Conservation (phyloP, 2,888 invertebrate species). For the Neocrepidodera transversa region DNA sequence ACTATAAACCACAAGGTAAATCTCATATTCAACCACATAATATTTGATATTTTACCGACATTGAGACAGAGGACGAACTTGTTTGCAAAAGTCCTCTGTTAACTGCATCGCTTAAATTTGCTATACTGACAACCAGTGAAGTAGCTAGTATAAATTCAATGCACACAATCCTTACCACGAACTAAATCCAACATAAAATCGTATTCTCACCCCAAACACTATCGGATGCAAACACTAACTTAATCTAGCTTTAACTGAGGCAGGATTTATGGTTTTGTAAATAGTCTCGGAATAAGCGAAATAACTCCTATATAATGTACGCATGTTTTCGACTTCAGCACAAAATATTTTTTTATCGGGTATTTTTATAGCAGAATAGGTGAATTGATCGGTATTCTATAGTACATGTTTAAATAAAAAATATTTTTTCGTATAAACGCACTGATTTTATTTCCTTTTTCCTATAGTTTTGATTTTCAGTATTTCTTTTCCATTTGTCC, state of each 20-base stretch:
- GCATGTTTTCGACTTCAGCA: background rate
- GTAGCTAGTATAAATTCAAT: slow-evolving; percentile 24
- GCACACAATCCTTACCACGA: slow-evolving; percentile 21
- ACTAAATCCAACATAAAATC: slow-evolving; percentile 39
- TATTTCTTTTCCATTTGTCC: too few species aligned
- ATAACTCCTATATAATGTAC: slow-evolving; percentile 5
- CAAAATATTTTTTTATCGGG: background rate
- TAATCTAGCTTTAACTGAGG: slow-evolving; percentile 40
- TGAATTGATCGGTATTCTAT: too few species aligned
- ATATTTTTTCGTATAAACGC: too few species aligned
- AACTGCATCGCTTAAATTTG: slow-evolving; percentile 6
- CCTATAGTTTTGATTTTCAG: too few species aligned
- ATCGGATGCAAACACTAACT: slow-evolving; percentile 41
- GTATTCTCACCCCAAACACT: slow-evolving; percentile 35
- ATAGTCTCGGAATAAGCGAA: slow-evolving; percentile 21
- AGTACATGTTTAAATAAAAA: too few species aligned
- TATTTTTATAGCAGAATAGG: too few species aligned
- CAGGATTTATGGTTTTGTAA: slow-evolving; percentile 37
- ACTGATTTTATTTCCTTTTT: too few species aligned
- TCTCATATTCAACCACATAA: too few species aligned
- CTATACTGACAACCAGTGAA: slow-evolving; percentile 6
- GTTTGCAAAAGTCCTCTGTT: slow-evolving; percentile 13
- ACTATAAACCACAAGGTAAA: too few species aligned
- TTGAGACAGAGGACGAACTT: too few species aligned
- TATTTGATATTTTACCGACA: too few species aligned